Base-by-base conservation (phyloP, 2,113 vertebrate genomes). In the Scortum barcoo region DNA sequence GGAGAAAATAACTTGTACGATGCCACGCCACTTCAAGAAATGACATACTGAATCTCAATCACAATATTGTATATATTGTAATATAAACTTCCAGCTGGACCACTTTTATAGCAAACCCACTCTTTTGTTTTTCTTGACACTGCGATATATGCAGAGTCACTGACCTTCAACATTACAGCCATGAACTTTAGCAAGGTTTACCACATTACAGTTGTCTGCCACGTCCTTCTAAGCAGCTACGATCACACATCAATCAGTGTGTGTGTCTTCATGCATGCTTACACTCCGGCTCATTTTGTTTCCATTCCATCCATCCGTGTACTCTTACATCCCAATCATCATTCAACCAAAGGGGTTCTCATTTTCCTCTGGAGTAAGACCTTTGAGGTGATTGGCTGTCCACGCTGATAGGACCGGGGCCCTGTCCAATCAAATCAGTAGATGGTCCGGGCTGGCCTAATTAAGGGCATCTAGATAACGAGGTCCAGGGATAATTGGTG, bases 311-410 rank as follows among this genome's bases (percentile, higher is more conserved):
- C 73, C 40, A 10, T 70, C 72, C 17, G 30, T 63, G 22, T 60
- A 13, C 51, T 84, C n/a, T 61, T 36, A 72, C 24, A 0, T 76
- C 40, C 60, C 57, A 36, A 65, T 74, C 71, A 48, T 57, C 76
- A 83, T 28, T 73, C 67, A 82, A 17, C 78, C 78, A 81, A 50
- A 66, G 20, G 61, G 26, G 17, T 5, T 4, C 16, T 53, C 67
- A 62, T 81, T 78, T 79, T 76, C 58, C 62, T 74, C 50, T 36
- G n/a, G 44, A 83, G 24, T 54, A 54, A 14, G 48, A 92, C 86
- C 88, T 89, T 91, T 78, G 61, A 50, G 48, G 24, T 46, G 69
- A 90, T 86, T 91, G 86, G 88, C 73, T 3, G 20, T 51, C 62
- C 33, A 9, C 68, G 1, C 70, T 54, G 56, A 63, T 28, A 14